Evolutionary conservation across 2,888 invertebrate genomes (phyloP).

Genomic region (Nomada ruficornis): DNA sequence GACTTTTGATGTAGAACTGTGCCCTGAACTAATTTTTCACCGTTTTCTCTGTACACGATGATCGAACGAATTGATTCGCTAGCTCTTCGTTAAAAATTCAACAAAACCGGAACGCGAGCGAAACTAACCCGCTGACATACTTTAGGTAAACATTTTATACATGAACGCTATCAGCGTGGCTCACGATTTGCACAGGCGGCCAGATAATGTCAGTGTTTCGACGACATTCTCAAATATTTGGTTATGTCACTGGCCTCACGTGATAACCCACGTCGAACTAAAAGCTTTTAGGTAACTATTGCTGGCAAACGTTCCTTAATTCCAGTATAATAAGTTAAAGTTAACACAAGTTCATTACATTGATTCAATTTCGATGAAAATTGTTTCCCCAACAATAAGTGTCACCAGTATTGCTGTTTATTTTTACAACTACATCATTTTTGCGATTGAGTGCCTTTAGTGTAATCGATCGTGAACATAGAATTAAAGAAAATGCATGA

Average conservation of each 20-base stretch:
- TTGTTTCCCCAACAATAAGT: neutral
- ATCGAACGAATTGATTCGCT: neutral
- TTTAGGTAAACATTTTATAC: slow-evolving; percentile 40
- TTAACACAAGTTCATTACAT: too few species aligned
- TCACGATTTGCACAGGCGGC: slow-evolving; percentile 50
- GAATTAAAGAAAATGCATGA: too few species aligned
- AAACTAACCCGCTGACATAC: slow-evolving; percentile 15
- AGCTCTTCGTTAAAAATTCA: neutral
- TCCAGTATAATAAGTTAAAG: too few species aligned
- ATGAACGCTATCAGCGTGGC: slow-evolving; percentile 39
- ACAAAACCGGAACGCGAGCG: slow-evolving; percentile 1
- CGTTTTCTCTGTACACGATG: neutral
- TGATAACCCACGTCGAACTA: slow-evolving; percentile 17
- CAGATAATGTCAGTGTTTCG: slow-evolving; percentile 53
- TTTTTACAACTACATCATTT: too few species aligned
- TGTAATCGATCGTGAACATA: too few species aligned
- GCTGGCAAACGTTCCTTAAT: neutral
- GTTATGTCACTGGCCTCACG: slow-evolving; percentile 43
- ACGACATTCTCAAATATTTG: slow-evolving; percentile 53
- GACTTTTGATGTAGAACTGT: slow-evolving; percentile 8
- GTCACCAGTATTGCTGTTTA: too few species aligned
- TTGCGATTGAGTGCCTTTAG: too few species aligned
- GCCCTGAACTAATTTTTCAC: neutral
- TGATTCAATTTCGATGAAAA: neutral
- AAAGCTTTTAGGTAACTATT: neutral